A percentile compares a stretch with the other conserved stretches of the same genome.
Evolutionary conservation across 2,888 invertebrate species (phyloP).

Genomic region (Dione vanillae): DNA sequence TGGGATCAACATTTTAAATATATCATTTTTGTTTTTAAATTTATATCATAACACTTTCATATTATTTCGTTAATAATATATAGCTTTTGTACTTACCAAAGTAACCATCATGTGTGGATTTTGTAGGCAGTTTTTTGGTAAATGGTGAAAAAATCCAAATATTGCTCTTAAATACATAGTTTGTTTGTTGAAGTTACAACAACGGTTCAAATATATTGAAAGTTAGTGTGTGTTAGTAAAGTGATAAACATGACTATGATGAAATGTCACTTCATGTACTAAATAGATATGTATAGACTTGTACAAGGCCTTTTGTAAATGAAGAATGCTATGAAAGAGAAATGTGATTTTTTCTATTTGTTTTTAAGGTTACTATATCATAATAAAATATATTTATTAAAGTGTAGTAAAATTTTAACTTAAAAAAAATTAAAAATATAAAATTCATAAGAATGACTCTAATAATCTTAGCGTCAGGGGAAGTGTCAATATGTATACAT

Average conservation of each 20-base stretch:
- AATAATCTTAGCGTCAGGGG: too few species aligned
- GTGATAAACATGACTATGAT: slow-evolving; percentile 72
- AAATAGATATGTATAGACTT: slow-evolving; percentile 51
- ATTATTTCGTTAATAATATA: neutral
- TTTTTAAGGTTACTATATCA: neutral
- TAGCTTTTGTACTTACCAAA: slow-evolving; percentile 61
- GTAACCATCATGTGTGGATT: slow-evolving; percentile 58
- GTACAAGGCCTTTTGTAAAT: slow-evolving; percentile 17
- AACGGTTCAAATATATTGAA: slow-evolving; percentile 58
- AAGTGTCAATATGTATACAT: too few species aligned
- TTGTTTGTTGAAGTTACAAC: slow-evolving; percentile 70
- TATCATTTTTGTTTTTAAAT: neutral
- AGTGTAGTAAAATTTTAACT: too few species aligned
- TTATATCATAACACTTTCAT: too few species aligned
- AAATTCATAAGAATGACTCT: too few species aligned
- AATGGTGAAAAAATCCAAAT: slow-evolving; percentile 41
- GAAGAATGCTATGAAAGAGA: neutral
- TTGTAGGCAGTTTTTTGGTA: slow-evolving; percentile 44
- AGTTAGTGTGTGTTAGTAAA: slow-evolving; percentile 57
- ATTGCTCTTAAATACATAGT: slow-evolving; percentile 70
- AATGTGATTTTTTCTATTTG: neutral
- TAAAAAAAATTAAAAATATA: too few species aligned
- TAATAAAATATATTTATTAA: too few species aligned
- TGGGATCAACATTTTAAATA: too few species aligned
- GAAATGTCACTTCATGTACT: slow-evolving; percentile 54